phyloP scores from a whole-genome alignment of 2,113 vertebrate species.

The Cisticola juncidis region DNA sequence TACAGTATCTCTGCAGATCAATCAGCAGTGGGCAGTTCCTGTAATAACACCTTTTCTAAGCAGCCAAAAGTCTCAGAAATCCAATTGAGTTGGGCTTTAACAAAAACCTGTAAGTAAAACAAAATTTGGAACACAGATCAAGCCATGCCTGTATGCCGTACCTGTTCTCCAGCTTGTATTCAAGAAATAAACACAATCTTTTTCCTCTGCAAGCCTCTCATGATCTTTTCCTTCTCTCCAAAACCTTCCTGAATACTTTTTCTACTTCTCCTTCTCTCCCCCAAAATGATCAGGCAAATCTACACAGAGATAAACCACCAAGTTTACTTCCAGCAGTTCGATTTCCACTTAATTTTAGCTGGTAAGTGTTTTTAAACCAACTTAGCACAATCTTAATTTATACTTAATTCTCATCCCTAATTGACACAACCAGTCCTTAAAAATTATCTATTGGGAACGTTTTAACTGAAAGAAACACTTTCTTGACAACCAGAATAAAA shows the following conservation, averaged over 20 bases:
- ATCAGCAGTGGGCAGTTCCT: not conserved
- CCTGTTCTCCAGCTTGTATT: not conserved
- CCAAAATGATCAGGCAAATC: not conserved
- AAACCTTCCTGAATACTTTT: not conserved
- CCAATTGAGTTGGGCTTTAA: not conserved
- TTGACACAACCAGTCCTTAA: not conserved
- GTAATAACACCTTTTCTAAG: rapidly evolving
- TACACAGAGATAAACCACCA: not conserved
- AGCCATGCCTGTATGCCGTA: not conserved
- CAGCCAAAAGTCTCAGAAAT: not conserved
- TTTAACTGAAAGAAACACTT: not conserved
- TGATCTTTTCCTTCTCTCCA: not conserved
- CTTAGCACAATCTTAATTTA: not conserved
- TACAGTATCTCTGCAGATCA: not conserved
- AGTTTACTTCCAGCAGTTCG: not conserved
- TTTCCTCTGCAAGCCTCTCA: not conserved
- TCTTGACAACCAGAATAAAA: not conserved
- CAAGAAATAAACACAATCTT: not conserved
- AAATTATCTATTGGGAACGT: not conserved
- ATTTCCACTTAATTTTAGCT: not conserved
- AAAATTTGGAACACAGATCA: rapidly evolving
- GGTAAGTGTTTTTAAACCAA: not conserved
- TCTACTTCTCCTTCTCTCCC: not conserved
- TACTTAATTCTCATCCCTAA: not conserved
- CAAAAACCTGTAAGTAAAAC: not conserved